phyloP scores from a whole-genome alignment of 2,888 invertebrate genomes.

The Netelia virgata region DNA sequence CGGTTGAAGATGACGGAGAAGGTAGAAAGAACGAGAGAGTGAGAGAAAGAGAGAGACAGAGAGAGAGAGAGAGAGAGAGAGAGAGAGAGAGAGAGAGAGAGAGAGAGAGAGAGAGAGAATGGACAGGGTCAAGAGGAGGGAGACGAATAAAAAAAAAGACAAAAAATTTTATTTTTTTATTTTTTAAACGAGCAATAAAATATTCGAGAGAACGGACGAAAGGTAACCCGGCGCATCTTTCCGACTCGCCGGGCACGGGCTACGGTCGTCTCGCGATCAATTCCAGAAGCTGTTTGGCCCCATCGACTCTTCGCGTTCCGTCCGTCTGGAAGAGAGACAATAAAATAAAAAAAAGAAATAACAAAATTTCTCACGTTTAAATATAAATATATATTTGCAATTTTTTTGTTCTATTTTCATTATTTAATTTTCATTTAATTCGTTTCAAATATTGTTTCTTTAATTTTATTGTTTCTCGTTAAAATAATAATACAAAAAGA shows the following conservation, averaged over 20 bases:
- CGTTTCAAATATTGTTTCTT: background rate
- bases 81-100: background rate
- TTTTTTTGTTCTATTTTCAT: background rate
- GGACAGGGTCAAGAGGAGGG: slow-evolving; percentile 9
- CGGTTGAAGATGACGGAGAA: slow-evolving; percentile 29
- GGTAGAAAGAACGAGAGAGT: slow-evolving; percentile 2
- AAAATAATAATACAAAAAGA: background rate
- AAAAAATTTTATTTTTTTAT: background rate
- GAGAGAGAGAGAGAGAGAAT: slow-evolving; percentile 15
- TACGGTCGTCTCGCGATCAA: slow-evolving; percentile 3
- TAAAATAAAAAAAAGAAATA: slow-evolving; percentile 17
- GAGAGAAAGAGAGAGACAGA: no score
- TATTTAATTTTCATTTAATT: background rate
- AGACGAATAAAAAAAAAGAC: slow-evolving; percentile 35
- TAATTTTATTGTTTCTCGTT: background rate
- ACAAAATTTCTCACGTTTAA: background rate
- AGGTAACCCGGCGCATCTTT: slow-evolving; percentile 51
- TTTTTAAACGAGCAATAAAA: background rate
- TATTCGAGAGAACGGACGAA: slow-evolving; percentile 41
- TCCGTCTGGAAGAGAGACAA: slow-evolving; percentile 10
- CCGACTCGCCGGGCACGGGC: slow-evolving; percentile 51
- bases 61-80: no score
- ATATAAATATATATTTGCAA: background rate
- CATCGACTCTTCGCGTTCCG: slow-evolving; percentile 21
- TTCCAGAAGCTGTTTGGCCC: slow-evolving; percentile 29